Conservation (phyloP, 1,140 invertebrate species). For the Hyphantria cunea region DNA sequence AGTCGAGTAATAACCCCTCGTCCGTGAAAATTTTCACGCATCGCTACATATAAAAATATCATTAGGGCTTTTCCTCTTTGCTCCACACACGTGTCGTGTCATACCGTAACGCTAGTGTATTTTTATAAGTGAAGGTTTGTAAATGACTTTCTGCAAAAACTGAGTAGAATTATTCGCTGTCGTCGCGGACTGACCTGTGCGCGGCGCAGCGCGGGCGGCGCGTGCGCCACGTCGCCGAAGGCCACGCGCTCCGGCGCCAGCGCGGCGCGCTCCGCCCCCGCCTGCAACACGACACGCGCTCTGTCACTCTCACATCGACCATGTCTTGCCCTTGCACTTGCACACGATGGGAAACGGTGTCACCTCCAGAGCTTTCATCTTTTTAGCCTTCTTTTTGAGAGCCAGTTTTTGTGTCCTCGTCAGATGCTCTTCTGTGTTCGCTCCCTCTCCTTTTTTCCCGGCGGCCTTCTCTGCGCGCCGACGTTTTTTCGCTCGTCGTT, state of each 20-base stretch:
- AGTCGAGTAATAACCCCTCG: too few species aligned
- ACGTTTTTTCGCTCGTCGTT: conserved; percentile 46
- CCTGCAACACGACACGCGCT: conserved; percentile 18
- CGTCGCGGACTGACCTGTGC: conserved; percentile 70
- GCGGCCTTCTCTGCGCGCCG: conserved; percentile 17
- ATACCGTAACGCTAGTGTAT: too few species aligned
- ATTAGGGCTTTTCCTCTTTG: too few species aligned
- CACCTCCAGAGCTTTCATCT: conserved; percentile 43
- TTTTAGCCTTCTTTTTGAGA: conserved; percentile 54
- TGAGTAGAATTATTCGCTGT: too few species aligned
- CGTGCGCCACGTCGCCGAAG: conserved; percentile 87
- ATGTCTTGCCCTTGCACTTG: not conserved
- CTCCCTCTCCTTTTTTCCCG: conserved; percentile 2
- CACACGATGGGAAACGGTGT: not conserved
- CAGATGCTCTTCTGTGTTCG: conserved; percentile 21
- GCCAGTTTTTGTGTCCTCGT: conserved; percentile 45
- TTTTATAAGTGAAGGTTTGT: too few species aligned
- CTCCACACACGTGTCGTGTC: too few species aligned
- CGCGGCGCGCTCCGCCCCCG: conserved; percentile 27
- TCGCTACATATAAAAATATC: too few species aligned
- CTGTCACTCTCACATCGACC: not conserved
- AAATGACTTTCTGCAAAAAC: too few species aligned
- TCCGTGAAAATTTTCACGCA: too few species aligned
- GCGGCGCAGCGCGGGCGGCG: conserved; percentile 83
- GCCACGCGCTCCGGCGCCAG: conserved; percentile 80